Base-by-base conservation (phyloP, 1,140 invertebrate species). In the Sycophaga agraensis region DNA sequence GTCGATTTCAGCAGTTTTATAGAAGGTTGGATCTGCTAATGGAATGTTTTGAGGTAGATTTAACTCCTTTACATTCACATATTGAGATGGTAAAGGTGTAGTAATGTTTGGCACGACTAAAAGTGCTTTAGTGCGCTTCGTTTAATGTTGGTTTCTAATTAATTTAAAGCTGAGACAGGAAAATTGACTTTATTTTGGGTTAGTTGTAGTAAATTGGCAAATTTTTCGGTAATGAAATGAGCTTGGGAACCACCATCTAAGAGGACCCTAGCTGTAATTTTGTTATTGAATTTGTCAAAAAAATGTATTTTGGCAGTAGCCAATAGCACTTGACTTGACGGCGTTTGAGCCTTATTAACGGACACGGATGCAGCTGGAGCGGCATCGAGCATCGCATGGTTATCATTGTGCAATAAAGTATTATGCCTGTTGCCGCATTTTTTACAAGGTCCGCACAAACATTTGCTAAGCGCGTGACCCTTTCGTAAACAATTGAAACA, bases 401-500 rank as follows among this genome's bases (percentile, higher is more conserved):
- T n/a, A n/a, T 64, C 56, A 1, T 37, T 11, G 16, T 68, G 66
- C 1, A 68, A 7, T 2, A 61, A 34, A 0, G 58, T 64, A 19
- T 68, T 54, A n/a, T 68, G 62, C 7, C 57, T 42, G 17, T 9
- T 42, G 19, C 40, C 40, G 40, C 40, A 42, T 19, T 42, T 42
- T 19, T 19, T 17, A 42, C 40, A 42, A 4, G 40, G 17, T 6
- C 40, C 16, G n/a, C 40, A 42, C 4, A 17, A 19, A 9, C 40
- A 42, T 42, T 42, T 42, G 9, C 5, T 19, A 42, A 4, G 17
- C 5, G 40, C 4, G 17, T 42, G 40, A 42, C 19, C 19, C 19
- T 42, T 42, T 4, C 40, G n/a, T 19, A 42, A 17, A 9, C 40
- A 42, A 19, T 64, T 68, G 9, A 62, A 60, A 37, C 67, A 68